Evolutionary conservation across 1,140 invertebrate species (phyloP).

Genomic region (Apis florea): DNA sequence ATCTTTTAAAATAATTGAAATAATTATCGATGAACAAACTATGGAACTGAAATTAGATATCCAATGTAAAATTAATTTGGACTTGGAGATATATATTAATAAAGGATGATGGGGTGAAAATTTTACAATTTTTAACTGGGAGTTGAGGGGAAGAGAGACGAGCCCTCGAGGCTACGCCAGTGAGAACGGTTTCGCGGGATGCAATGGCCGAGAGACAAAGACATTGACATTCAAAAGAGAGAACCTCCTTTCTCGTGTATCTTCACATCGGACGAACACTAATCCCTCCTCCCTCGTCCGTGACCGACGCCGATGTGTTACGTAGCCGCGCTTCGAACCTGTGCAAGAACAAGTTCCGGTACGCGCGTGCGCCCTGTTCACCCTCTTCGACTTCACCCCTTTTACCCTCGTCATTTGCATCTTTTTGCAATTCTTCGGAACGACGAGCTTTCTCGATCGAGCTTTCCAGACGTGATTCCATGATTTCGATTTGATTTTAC

Average conservation of each 20-base stretch:
- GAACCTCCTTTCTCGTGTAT: slow-evolving; percentile 58
- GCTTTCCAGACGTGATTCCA: background rate
- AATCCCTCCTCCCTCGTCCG: slow-evolving; percentile 54
- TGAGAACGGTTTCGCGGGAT: slow-evolving; percentile 43
- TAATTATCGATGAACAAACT: too few species aligned
- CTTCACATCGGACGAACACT: slow-evolving; percentile 65
- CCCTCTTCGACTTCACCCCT: slow-evolving; percentile 45
- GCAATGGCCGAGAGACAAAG: slow-evolving; percentile 67
- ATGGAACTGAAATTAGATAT: too few species aligned
- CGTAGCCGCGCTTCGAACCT: slow-evolving; percentile 31
- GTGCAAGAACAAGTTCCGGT: slow-evolving; percentile 27
- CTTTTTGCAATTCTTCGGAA: slow-evolving; percentile 45
- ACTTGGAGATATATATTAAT: too few species aligned
- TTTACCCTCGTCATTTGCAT: slow-evolving; percentile 40
- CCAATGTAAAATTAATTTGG: too few species aligned
- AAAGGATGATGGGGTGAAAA: too few species aligned
- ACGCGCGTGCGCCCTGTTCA: slow-evolving; percentile 29
- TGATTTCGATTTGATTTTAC: background rate
- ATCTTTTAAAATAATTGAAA: too few species aligned
- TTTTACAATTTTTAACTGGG: background rate
- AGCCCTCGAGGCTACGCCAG: slow-evolving; percentile 1
- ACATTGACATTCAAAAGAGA: slow-evolving; percentile 78
- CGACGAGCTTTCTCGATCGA: slow-evolving; percentile 7
- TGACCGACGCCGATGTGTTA: slow-evolving; percentile 24
- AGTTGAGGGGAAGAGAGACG: background rate